Percentiles rank a stretch among this genome's conserved stretches.
These are phyloP conservation scores for Psilopsiagon aymara DNA, from an alignment of 2,113 vertebrate genomes.

Conservation along the genomic window DNA sequence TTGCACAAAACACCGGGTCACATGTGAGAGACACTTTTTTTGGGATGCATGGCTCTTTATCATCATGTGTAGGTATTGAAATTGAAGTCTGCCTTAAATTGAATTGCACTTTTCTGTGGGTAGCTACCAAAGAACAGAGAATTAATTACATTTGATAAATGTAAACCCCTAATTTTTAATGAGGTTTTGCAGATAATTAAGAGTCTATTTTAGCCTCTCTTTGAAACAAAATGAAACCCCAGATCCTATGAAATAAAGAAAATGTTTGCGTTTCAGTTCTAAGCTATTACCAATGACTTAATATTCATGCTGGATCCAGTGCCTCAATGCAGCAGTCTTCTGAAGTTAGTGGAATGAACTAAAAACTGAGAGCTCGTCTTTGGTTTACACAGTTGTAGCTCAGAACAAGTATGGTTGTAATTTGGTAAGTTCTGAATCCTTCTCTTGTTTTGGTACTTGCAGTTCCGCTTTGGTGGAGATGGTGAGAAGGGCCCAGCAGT, in stretches of 20 bases:
- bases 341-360: background rate
- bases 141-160: background rate
- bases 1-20: background rate
- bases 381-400: background rate
- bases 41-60: background rate
- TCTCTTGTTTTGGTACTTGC: background rate
- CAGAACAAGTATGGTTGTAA: background rate
- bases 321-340: background rate
- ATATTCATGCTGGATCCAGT: background rate
- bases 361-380: background rate
- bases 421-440: background rate
- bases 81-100: background rate
- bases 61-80: background rate
- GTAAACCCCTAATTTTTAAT: background rate
- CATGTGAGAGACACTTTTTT: background rate
- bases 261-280: background rate
- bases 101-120: background rate
- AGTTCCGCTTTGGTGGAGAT: constrained; percentile 96
- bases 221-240: background rate
- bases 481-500: constrained; percentile 92
- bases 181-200: background rate
- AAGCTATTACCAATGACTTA: background rate
- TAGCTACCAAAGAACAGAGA: background rate
- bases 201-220: background rate
- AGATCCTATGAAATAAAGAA: background rate